Base-by-base conservation (phyloP, 2,888 invertebrate species). In the Chrysodeixis includens region DNA sequence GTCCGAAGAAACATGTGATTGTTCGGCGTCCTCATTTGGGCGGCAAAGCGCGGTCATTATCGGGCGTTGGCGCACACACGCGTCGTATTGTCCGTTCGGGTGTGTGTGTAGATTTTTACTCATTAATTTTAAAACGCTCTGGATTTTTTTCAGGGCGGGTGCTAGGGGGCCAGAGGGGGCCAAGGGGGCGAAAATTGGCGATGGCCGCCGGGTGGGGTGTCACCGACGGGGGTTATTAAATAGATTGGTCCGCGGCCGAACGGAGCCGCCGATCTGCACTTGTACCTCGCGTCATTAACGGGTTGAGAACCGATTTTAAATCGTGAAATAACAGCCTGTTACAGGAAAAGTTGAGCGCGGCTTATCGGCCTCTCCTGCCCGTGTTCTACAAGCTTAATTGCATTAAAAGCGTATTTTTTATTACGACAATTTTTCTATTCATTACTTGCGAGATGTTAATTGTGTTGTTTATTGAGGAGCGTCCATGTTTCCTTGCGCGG, bases 71-170 rank as follows among this genome's bases (percentile, higher is more conserved):
- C 84, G 84, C 92, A 92, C 93, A 91, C 91, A 89, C 88, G 76
- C 82, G 85, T 82, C 83, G 75, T 86, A 89, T 90, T 90, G 92
- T 91, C 87, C 89, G 87, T 86, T 86, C 87, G 86, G 84, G 86
- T 93, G 95, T 94, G 93, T 94, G 94, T 94, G 95, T 95, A 92
- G 90, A 95, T 95, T 95, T 95, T 95, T 95, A 95, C 95, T 95
- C 95, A 95, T 95, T 95, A 95, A 95, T 95, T 95, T 95, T 95
- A 95, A 95, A 95, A 95, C 95, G 95, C 94, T 95, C 93, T 87
- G 95, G 95, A 95, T 95, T 95, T 95, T 95, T 95, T 95, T 93
- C 94, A 93, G 94, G 92, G 94, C 91, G 94, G 94, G 92, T 92
- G 93, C 92, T 90, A 90, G 92, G 93, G 93, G 92, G 92, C 86